Conservation (phyloP, 2,888 invertebrate genomes). For the Lydus trimaculatus region DNA sequence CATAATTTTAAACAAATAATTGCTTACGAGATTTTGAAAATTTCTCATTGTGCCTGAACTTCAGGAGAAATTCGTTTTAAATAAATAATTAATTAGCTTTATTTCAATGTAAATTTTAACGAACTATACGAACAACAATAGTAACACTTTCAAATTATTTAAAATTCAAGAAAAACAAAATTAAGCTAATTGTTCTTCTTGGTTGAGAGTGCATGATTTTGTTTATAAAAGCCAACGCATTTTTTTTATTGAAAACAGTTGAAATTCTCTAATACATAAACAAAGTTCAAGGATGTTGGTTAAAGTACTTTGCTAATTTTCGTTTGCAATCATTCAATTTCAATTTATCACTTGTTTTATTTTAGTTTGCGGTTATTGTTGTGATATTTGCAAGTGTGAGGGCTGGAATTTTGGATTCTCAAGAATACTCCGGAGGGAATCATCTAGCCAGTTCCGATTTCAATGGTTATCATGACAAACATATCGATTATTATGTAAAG, state of each 20-base stretch:
- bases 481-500: constrained; percentile 31
- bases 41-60: neutral
- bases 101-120: neutral
- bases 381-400: neutral
- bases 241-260: neutral
- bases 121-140: neutral
- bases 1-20: neutral
- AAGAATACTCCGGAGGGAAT: neutral
- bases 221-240: neutral
- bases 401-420: neutral
- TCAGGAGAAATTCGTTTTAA: neutral
- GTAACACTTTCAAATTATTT: neutral
- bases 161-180: neutral
- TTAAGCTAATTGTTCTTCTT: neutral
- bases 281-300: neutral
- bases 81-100: neutral
- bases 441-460: constrained; percentile 14
- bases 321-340: neutral
- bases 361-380: neutral
- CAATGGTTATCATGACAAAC: constrained; percentile 36
- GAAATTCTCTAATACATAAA: neutral
- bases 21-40: neutral
- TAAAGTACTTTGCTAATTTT: neutral
- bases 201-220: neutral
- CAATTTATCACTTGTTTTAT: neutral